Conservation (phyloP, 2,888 invertebrate genomes). For the Adineta ricciae region DNA sequence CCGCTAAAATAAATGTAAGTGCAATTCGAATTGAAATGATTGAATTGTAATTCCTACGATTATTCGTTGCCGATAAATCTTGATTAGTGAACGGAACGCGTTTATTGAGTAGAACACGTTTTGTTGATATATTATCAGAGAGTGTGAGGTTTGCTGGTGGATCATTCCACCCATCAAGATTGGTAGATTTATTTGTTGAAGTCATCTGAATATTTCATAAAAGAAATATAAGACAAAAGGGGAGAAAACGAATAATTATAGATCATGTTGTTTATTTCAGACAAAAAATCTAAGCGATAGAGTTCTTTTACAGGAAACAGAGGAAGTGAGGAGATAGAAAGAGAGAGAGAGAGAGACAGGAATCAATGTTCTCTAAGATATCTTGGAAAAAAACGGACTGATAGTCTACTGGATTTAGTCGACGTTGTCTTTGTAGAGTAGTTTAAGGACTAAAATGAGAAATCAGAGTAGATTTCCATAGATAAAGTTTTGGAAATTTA, state of each 20-base stretch:
- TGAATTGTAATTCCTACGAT: not conserved
- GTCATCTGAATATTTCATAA: not conserved
- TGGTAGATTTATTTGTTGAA: not conserved
- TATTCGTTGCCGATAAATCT: not conserved
- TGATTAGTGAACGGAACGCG: slow-evolving; percentile 2
- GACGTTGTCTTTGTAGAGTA: slow-evolving; percentile 10
- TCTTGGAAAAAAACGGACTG: not conserved
- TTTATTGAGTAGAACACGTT: not conserved
- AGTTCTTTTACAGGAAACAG: not conserved
- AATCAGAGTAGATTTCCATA: not conserved
- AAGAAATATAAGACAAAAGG: not conserved
- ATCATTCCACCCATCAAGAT: not conserved
- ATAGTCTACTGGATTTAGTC: not conserved
- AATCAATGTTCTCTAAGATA: not conserved
- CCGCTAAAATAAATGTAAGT: not conserved
- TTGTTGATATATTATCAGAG: not conserved
- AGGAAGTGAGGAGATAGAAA: not conserved
- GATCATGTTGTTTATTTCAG: not conserved
- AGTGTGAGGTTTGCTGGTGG: not conserved
- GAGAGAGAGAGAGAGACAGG: not conserved
- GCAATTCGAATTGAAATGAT: too few relatives aligned
- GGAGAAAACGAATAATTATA: not conserved
- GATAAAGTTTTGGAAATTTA: not conserved
- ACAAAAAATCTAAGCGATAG: not conserved
- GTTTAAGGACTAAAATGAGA: not conserved